Evolutionary conservation across 2,888 invertebrate genomes (phyloP), one percentile per base, ranked within the genome.

Genomic region (Monopis laevigella): DNA sequence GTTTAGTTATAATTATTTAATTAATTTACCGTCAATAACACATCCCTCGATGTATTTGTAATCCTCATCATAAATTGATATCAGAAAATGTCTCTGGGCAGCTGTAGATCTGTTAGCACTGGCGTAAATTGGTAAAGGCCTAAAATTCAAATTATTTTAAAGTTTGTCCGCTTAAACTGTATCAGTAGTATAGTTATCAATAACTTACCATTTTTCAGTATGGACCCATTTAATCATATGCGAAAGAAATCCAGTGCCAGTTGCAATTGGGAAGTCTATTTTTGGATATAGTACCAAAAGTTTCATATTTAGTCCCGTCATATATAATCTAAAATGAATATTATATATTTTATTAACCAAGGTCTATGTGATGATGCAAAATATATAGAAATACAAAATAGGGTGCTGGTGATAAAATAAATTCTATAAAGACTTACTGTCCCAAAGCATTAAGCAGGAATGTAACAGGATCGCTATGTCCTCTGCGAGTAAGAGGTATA

Each of bases 171-270:
- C n/a, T 21, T 21, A 7, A 7, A 21, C 5, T 21, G 24, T 21
- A 7, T 21, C 24, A 21, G 24, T 21, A 7, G 24, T 5, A 21
- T 21, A 8, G 6, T 21, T 21, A 8, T 21, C 24, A 21, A 7
- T 21, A 21, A 21, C 50, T 50, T 55, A 74, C 88, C 89, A 89
- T 46, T 83, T 82, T 41, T 86, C 85, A 2, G 74, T 66, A 52
- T 96, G 95, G 46, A 92, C 89, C 94, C 95, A 96, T 48, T 84
- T 83, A 10, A 96, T 83, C 12, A 89, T 66, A 2, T 92, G 88
- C 1, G 92, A 87, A 32, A 96, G 81, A 78, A 88, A 88, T 0
- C 90, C 88, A 0, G 96, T 96, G 17, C 89, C 88, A 5, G 88
- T 82, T 1, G 92, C 88, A 0, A 95, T 94, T 0, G 96, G 96